A percentile compares a stretch with the other conserved stretches of the same genome.
These are phyloP conservation scores for Nephila pilipes DNA, from an alignment of 1,140 invertebrate species.

Conservation along the genomic window DNA sequence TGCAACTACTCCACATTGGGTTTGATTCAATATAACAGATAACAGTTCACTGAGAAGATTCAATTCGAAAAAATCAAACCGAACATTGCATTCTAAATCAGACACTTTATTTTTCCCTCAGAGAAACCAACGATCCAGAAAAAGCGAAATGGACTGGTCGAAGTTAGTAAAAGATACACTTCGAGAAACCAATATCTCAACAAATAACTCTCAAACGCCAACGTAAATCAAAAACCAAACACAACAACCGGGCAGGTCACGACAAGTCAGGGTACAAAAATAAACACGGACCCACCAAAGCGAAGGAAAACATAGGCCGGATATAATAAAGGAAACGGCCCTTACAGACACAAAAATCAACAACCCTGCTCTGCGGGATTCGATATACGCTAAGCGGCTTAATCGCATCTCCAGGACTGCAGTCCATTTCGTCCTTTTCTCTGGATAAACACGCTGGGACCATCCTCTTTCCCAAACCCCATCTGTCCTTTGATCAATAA, in stretches of 20 bases:
- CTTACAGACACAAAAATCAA: not conserved
- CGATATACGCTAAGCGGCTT: constrained; percentile 35
- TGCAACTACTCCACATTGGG: too few relatives aligned
- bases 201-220: not conserved
- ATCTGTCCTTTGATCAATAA: constrained; percentile 24
- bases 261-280: not conserved
- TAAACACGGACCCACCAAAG: not conserved
- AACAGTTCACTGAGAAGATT: too few relatives aligned
- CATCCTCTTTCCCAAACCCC: not conserved
- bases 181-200: too few relatives aligned
- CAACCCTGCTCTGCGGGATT: not conserved
- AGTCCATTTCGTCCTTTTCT: constrained; percentile 37
- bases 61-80: too few relatives aligned
- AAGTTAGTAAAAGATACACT: too few relatives aligned
- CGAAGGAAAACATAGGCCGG: constrained; percentile 3
- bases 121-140: too few relatives aligned
- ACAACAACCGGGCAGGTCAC: not conserved
- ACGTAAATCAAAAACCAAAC: not conserved
- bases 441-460: constrained; percentile 7
- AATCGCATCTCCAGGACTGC: constrained; percentile 31
- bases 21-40: too few relatives aligned
- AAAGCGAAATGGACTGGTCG: too few relatives aligned
- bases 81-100: too few relatives aligned
- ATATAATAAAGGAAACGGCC: not conserved
- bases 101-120: too few relatives aligned